Percentiles rank a stretch among this genome's conserved stretches.
Conservation (phyloP, 2,888 invertebrate genomes). For the Invenusta paracnida region DNA sequence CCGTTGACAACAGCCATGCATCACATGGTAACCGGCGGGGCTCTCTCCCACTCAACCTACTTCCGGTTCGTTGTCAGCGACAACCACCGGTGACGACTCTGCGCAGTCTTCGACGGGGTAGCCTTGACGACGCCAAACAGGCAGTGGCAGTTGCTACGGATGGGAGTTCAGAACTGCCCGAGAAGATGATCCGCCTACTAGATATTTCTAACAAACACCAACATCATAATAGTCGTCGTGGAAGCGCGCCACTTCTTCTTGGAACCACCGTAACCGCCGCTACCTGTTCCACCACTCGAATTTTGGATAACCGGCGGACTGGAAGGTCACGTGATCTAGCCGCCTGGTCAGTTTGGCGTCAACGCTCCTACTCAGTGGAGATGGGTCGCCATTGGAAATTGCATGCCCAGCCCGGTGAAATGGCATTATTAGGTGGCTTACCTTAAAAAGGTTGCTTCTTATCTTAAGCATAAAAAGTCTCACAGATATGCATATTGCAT, state of each 20-base stretch:
- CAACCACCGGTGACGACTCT: no score
- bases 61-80: not conserved
- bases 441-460: no score
- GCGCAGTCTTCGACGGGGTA: not conserved
- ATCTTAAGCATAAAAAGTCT: no score
- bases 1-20: no score
- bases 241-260: not conserved
- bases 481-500: no score
- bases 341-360: not conserved
- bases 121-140: not conserved
- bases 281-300: no score
- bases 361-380: not conserved
- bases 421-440: no score
- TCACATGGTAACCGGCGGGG: constrained; percentile 6
- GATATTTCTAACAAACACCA: not conserved
- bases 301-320: not conserved
- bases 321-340: not conserved
- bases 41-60: constrained; percentile 17
- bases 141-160: not conserved
- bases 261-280: no score
- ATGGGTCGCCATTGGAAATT: not conserved
- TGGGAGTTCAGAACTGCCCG: not conserved
- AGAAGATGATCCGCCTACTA: not conserved
- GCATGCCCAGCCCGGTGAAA: no score
- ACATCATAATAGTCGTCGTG: not conserved